These are phyloP conservation scores for Coranthus polyacanthus DNA, from an alignment of 2,797 vertebrate genomes.

Conservation along the genomic window DNA sequence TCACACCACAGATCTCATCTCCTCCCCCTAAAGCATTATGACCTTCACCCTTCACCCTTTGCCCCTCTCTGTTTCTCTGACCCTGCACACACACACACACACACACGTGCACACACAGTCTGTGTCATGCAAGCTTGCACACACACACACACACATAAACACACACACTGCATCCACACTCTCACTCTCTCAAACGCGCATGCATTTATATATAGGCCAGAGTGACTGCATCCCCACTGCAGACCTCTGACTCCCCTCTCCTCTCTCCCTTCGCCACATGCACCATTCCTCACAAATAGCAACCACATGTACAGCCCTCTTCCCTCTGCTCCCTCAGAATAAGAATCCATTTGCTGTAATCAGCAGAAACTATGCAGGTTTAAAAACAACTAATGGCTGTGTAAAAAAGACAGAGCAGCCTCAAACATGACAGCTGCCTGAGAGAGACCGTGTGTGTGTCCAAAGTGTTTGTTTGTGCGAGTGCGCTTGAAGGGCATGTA, in stretches of 20 bases:
- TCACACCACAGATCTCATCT: slow-evolving; percentile 57
- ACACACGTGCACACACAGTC: slow-evolving; percentile 32
- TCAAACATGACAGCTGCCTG: slow-evolving; percentile 56
- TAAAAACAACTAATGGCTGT: slow-evolving; percentile 90
- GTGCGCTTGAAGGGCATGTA: slow-evolving; percentile 37
- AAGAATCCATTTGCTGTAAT: slow-evolving; percentile 94
- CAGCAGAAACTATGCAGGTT: slow-evolving; percentile 94
- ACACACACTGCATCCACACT: slow-evolving; percentile 31
- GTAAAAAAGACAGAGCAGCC: slow-evolving; percentile 67
- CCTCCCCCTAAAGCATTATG: slow-evolving; percentile 75
- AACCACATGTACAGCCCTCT: slow-evolving; percentile 92
- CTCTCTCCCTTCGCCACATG: slow-evolving; percentile 83
- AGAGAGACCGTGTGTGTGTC: slow-evolving; percentile 60
- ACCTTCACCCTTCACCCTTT: slow-evolving; percentile 66
- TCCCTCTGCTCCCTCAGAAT: slow-evolving; percentile 81
- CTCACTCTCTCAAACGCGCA: slow-evolving; percentile 29
- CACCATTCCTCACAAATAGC: slow-evolving; percentile 93
- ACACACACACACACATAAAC: slow-evolving; percentile 37
- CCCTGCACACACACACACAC: slow-evolving; percentile 16
- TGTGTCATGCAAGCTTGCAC: slow-evolving; percentile 4
- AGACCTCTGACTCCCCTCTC: slow-evolving; percentile 69
- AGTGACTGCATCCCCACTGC: slow-evolving; percentile 61
- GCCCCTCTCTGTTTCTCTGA: slow-evolving; percentile 51
- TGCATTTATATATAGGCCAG: slow-evolving; percentile 27
- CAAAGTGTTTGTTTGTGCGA: slow-evolving; percentile 47